Conservation (phyloP, 2,113 vertebrate genomes). For the Caracal caracal region DNA sequence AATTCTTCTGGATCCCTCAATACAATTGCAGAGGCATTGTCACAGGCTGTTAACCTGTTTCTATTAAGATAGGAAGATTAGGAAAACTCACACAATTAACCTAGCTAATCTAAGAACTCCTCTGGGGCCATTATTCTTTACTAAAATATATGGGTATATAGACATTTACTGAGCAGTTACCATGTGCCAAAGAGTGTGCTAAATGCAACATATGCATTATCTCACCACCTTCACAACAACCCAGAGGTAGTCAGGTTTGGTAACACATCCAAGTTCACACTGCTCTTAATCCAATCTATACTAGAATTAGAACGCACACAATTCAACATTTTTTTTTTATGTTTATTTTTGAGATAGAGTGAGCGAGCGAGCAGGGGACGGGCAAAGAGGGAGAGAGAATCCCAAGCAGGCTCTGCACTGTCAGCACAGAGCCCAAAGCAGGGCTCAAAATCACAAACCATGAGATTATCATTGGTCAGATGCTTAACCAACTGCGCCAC, state of each 20-base stretch:
- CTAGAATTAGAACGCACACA: not conserved
- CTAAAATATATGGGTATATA: not conserved
- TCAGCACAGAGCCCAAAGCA: too few species aligned
- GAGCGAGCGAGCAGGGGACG: too few species aligned
- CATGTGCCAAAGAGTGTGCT: not conserved
- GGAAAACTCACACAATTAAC: not conserved
- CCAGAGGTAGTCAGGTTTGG: not conserved
- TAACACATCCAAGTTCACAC: not conserved
- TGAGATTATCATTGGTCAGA: too few species aligned
- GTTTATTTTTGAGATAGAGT: too few species aligned
- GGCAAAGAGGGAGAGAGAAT: too few species aligned
- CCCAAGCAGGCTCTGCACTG: too few species aligned
- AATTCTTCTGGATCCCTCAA: not conserved
- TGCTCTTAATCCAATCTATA: not conserved
- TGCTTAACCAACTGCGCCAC: too few species aligned
- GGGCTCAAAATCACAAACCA: too few species aligned
- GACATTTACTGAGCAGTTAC: not conserved
- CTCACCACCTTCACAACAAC: not conserved
- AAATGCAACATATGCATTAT: not conserved
- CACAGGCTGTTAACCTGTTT: not conserved
- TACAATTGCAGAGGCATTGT: not conserved
- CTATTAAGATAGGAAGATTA: not conserved
- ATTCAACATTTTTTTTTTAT: not conserved
- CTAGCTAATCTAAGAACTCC: not conserved
- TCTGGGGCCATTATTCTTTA: not conserved